These are phyloP conservation scores for Stenchaetothrips biformis DNA, from an alignment of 2,888 invertebrate genomes.

Conservation along the genomic window DNA sequence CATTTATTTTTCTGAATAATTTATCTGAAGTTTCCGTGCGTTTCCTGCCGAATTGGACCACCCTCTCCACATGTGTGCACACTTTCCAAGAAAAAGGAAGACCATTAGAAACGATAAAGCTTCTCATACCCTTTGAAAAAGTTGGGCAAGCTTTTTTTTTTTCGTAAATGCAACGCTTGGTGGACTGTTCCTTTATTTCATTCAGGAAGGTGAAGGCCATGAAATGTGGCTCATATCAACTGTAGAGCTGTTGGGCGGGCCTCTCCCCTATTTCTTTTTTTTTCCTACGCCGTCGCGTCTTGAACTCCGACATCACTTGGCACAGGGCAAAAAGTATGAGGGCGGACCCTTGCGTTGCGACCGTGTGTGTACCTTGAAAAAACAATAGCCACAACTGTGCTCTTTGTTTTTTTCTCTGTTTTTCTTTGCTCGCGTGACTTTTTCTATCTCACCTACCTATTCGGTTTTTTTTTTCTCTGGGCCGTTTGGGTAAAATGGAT, in stretches of 20 bases:
- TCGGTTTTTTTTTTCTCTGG: no score
- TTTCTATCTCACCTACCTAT: no score
- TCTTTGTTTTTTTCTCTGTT: no score
- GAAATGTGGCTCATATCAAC: conserved; percentile 21
- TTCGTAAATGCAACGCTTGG: neutral
- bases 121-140: neutral
- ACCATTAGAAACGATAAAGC: neutral
- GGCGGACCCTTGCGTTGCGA: neutral
- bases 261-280: neutral
- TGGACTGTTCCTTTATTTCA: no score
- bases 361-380: neutral
- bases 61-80: neutral
- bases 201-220: neutral
- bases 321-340: neutral
- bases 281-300: neutral
- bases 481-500: no score
- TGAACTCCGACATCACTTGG: neutral
- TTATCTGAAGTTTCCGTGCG: neutral
- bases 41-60: neutral
- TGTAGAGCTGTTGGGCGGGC: neutral
- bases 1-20: no score
- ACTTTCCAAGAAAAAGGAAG: neutral
- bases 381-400: no score
- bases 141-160: neutral
- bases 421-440: no score